A percentile compares a stretch with the other conserved stretches of the same genome.
Evolutionary conservation across 1,140 invertebrate genomes (phyloP).

Genomic region (Psilanteris sp.): DNA sequence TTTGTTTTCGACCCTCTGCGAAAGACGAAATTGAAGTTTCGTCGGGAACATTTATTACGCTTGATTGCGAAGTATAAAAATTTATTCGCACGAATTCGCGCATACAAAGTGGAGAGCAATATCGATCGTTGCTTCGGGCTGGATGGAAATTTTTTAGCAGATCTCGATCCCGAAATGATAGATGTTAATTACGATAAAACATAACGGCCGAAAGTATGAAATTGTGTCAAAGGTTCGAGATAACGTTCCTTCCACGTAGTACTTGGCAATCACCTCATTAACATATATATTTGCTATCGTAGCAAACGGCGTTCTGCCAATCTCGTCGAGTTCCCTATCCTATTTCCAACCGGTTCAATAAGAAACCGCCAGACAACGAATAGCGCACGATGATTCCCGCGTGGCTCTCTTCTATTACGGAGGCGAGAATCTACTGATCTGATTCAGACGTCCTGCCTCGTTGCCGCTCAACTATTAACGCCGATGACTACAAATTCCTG

Average conservation of each 20-base stretch:
- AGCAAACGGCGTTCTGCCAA: constrained; percentile 46
- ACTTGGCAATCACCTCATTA: constrained; percentile 56
- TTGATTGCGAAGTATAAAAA: too few species aligned
- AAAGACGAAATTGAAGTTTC: not conserved
- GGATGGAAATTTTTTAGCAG: too few species aligned
- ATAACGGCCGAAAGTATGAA: constrained; percentile 18
- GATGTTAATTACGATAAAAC: constrained; percentile 41
- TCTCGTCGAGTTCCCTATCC: constrained; percentile 43
- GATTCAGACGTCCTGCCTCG: constrained; percentile 44
- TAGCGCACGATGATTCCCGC: constrained; percentile 51
- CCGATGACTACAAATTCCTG: constrained; percentile 56
- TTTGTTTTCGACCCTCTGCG: constrained; percentile 6
- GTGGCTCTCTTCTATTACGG: constrained; percentile 37
- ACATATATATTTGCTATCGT: constrained; percentile 62
- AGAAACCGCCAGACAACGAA: constrained; percentile 57
- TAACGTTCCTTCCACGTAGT: constrained; percentile 27
- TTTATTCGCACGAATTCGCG: too few species aligned
- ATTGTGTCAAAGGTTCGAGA: constrained; percentile 22
- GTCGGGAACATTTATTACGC: too few species aligned
- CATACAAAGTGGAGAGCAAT: too few species aligned
- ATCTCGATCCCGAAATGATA: not conserved
- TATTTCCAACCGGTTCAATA: constrained; percentile 48
- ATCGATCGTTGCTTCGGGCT: too few species aligned
- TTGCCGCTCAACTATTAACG: constrained; percentile 47
- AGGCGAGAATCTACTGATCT: constrained; percentile 34